Evolutionary conservation across 2,797 vertebrate genomes (phyloP).

Genomic region (Lateolabrax maculatus): DNA sequence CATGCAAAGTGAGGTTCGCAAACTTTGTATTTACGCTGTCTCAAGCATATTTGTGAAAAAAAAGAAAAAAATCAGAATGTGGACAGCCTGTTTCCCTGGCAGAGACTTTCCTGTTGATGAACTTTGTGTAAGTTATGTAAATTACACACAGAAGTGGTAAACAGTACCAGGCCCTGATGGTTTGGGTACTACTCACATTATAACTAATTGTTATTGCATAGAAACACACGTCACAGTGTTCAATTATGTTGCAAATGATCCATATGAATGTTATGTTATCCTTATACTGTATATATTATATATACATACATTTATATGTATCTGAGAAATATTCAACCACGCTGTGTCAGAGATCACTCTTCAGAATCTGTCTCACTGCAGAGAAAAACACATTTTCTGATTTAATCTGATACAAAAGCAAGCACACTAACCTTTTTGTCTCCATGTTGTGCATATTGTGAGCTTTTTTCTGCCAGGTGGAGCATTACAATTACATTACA

Average conservation of each 20-base stretch:
- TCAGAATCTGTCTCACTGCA: neutral
- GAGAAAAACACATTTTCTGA: neutral
- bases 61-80: neutral
- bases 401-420: neutral
- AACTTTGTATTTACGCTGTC: slow-evolving; percentile 7
- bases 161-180: neutral
- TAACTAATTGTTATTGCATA: neutral
- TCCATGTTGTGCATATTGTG: too few species aligned
- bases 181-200: neutral
- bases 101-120: neutral
- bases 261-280: too few species aligned
- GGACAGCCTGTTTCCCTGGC: slow-evolving; percentile 18
- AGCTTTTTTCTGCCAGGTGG: neutral
- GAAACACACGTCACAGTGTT: neutral
- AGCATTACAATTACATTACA: neutral
- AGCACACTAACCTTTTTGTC: neutral
- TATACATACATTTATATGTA: neutral
- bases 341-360: neutral
- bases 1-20: slow-evolving; percentile 25
- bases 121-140: neutral
- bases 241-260: neutral
- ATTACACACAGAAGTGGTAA: neutral
- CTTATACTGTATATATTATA: too few species aligned
- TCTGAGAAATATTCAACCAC: neutral
- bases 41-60: slow-evolving; percentile 29